phyloP scores from a whole-genome alignment of 2,797 vertebrate genomes.

The Hypotaenidia okinawae region DNA sequence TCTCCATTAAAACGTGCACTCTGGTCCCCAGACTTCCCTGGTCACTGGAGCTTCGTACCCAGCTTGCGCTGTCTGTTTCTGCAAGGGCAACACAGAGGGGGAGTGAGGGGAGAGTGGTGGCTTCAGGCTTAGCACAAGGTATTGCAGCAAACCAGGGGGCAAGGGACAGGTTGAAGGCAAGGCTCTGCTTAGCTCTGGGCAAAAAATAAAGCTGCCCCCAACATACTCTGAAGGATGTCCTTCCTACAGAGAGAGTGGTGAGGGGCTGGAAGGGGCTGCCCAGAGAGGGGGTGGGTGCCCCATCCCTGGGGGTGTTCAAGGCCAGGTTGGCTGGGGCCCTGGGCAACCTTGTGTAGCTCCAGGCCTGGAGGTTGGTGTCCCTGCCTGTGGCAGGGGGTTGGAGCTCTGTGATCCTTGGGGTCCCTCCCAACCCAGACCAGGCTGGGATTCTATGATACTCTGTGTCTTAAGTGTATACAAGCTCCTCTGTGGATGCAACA shows the following conservation, averaged over 20 bases:
- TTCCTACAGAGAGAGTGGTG: not conserved
- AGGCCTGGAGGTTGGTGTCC: no score
- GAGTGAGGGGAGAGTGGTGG: not conserved
- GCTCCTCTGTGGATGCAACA: fast-evolving
- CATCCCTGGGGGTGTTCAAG: no score
- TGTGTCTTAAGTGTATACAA: not conserved
- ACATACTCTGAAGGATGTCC: fast-evolving
- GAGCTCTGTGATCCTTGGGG: no score
- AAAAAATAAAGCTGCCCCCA: fast-evolving
- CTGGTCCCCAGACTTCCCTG: slow-evolving; percentile 52
- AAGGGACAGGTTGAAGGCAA: not conserved
- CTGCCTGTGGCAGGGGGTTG: no score
- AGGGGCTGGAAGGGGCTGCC: no score
- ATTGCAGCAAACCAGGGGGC: not conserved
- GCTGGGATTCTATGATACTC: no score
- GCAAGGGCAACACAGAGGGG: not conserved
- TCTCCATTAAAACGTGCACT: slow-evolving; percentile 19
- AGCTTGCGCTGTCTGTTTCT: slow-evolving; percentile 99
- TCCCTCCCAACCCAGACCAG: no score
- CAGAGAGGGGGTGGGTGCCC: no score
- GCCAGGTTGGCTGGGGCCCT: no score
- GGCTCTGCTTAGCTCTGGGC: not conserved
- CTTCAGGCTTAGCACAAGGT: fast-evolving
- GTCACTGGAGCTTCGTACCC: slow-evolving; percentile 98
- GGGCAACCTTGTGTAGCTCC: no score